Conservation (phyloP, 1,140 invertebrate species). For the Drosophila mauritiana region DNA sequence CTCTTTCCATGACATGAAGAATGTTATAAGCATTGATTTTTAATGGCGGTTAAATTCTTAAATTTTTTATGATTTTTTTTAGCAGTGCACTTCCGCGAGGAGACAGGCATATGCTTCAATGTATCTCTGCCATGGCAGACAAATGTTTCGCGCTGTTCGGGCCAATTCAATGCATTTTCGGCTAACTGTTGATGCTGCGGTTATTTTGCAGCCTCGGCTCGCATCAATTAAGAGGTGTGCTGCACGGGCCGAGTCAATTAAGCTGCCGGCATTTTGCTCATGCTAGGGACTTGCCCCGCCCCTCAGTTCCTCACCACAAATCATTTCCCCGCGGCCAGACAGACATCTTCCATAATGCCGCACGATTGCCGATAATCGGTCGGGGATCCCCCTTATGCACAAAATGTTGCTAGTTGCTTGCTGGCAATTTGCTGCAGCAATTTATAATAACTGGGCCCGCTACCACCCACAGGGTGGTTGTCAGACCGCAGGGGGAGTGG, state of each 20-base stretch:
- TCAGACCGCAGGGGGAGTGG: slow-evolving; percentile 44
- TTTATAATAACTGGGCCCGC: slow-evolving; percentile 77
- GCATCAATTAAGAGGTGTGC: slow-evolving; percentile 74
- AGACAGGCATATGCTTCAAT: background rate
- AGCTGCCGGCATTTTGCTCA: slow-evolving; percentile 37
- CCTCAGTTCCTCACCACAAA: background rate
- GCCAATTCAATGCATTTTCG: slow-evolving; percentile 60
- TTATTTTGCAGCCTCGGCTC: slow-evolving; percentile 42
- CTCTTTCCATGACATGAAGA: no score
- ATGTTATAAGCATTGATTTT: no score
- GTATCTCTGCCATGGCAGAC: slow-evolving; percentile 20
- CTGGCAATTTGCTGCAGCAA: slow-evolving; percentile 74
- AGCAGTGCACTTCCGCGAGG: slow-evolving; percentile 5
- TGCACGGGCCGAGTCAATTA: slow-evolving; percentile 69
- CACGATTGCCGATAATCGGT: slow-evolving; percentile 54
- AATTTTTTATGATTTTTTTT: background rate
- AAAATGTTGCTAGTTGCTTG: slow-evolving; percentile 34
- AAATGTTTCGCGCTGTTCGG: slow-evolving; percentile 43
- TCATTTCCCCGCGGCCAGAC: slow-evolving; percentile 33
- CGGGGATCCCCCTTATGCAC: background rate
- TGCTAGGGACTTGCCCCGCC: slow-evolving; percentile 7
- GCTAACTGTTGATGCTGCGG: slow-evolving; percentile 75
- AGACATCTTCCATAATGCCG: slow-evolving; percentile 65
- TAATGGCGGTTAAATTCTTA: no score
- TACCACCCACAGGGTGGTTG: slow-evolving; percentile 79